Base-by-base conservation (phyloP, 2,797 vertebrate species). In the Meda fulgida region DNA sequence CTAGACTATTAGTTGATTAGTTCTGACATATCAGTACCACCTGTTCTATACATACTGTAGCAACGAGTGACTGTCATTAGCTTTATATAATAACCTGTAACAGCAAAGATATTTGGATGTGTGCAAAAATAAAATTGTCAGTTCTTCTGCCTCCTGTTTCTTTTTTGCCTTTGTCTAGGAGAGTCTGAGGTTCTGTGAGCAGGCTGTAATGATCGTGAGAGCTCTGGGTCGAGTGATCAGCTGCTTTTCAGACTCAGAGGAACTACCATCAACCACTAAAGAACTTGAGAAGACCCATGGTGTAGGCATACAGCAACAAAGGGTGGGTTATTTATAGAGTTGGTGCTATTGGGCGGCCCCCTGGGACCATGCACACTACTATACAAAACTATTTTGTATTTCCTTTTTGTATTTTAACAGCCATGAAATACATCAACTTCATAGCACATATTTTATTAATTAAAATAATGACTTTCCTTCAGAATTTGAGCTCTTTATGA, bases 171-270 rank as follows among this genome's bases (percentile, higher is more conserved):
- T 48, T 67, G 34, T 69, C 84, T 88, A 99, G 98, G 97, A 98
- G 84, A 99, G 97, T 90, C 89, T 83, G 85, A 91, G 92, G 34
- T 99, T 98, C 90, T 94, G 83, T 85, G 94, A 96, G 76, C 95
- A 95, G 89, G 93, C 97, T 23, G 71, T 86, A 31, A 83, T 55
- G 48, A 96, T 99, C 85, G 86, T 96, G 87, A 94, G 88, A 89
- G 95, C 96, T 70, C 83, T 99, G 87, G 94, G 95, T 86, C 94
- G 84, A 83, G 91, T 96, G 80, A 94, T 97, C 83, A 84, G 90
- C 89, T 94, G 92, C 89, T 97, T 97, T 92, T 93, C 89, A 75
- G 91, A 92, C 87, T 89, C 90, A 80, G 34, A 83, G 78, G 92
- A 95, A 53, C 90, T 95, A 67, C 55, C 91, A 26, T 89, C 79